Evolutionary conservation across 1,140 invertebrate species (phyloP).

Genomic region (Rhagoletis zephyria): DNA sequence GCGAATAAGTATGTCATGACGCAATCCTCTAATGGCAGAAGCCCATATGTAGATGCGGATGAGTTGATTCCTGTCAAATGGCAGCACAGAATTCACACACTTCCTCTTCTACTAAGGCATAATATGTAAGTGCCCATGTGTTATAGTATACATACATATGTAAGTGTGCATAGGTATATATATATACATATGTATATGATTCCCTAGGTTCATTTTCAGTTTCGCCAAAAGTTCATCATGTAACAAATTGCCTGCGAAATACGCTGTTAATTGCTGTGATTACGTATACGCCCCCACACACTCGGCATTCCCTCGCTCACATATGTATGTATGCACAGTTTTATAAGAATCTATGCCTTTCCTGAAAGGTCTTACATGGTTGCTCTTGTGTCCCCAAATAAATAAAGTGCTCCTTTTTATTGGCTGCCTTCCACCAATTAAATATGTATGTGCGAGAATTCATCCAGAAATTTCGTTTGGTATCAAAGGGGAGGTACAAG

Average conservation of each 20-base stretch:
- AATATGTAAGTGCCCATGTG: neutral
- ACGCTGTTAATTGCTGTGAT: conserved; percentile 43
- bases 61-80: too few species aligned
- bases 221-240: conserved; percentile 33
- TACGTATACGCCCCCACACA: conserved; percentile 34
- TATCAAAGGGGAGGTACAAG: neutral
- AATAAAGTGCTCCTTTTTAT: conserved; percentile 35
- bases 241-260: conserved; percentile 48
- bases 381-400: neutral
- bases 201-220: conserved; percentile 15
- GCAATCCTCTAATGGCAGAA: neutral
- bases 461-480: neutral
- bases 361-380: neutral
- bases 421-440: conserved; percentile 25
- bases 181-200: too few species aligned
- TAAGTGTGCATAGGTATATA: too few species aligned
- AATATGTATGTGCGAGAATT: conserved; percentile 19
- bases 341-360: neutral
- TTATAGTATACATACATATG: too few species aligned
- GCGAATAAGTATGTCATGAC: neutral
- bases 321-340: neutral
- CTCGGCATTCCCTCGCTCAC: neutral
- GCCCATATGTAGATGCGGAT: too few species aligned
- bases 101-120: neutral
- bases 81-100: neutral